Evolutionary conservation across 2,113 vertebrate genomes (phyloP).

Genomic region (Rhadina sibilatrix): DNA sequence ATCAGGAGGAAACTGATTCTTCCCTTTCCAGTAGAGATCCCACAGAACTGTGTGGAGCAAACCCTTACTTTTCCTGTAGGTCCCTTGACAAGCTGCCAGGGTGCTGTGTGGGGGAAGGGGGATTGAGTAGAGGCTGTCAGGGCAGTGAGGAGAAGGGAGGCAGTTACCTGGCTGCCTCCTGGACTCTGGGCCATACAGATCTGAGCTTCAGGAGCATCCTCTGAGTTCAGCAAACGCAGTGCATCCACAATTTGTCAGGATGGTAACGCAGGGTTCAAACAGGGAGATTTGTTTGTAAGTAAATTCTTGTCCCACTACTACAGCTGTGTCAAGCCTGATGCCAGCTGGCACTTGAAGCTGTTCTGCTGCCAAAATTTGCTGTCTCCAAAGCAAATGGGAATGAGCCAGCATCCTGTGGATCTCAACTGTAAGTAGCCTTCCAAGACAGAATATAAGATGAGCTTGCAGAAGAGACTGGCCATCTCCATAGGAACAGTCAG

Average conservation of each 20-base stretch:
- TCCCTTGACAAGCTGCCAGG: background rate
- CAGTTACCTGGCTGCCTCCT: background rate
- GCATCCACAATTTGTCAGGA: background rate
- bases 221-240: background rate
- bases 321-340: conserved; percentile 17
- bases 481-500: conserved; percentile 4
- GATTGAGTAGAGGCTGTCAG: background rate
- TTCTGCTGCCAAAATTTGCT: background rate
- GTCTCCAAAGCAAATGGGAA: conserved; percentile 14
- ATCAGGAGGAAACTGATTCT: background rate
- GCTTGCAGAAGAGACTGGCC: background rate
- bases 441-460: conserved; percentile 10
- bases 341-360: background rate
- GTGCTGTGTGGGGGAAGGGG: background rate
- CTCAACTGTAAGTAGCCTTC: conserved; percentile 4
- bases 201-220: background rate
- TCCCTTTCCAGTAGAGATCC: background rate
- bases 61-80: background rate
- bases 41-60: background rate
- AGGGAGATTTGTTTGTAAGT: background rate
- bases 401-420: background rate
- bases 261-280: background rate
- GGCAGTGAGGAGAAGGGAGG: background rate
- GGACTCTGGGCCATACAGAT: background rate
- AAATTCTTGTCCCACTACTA: conserved; percentile 15